Percentiles rank a stretch among this genome's conserved stretches.
Conservation (phyloP, 2,888 invertebrate genomes). For the Eilema sororculum region DNA sequence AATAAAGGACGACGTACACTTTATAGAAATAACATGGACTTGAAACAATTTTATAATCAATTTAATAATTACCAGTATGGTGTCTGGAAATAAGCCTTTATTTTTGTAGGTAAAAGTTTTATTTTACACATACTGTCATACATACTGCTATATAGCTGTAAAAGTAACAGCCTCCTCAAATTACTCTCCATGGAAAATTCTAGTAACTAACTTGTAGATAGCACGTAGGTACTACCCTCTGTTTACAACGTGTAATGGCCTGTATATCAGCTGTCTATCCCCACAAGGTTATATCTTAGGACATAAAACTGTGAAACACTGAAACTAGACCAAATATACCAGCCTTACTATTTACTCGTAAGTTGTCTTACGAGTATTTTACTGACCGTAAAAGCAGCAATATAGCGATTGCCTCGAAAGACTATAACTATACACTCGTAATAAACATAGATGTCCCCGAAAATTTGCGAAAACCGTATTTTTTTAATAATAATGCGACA, state of each 20-base stretch:
- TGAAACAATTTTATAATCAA: background rate
- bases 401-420: too few relatives aligned
- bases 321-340: slow-evolving; percentile 1
- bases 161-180: background rate
- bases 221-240: background rate
- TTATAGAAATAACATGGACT: background rate
- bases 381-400: background rate
- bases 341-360: background rate
- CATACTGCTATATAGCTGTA: background rate
- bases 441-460: too few relatives aligned
- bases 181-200: background rate
- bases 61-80: too few relatives aligned
- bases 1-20: background rate
- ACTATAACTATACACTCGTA: too few relatives aligned
- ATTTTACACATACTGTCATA: background rate
- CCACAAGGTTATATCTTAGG: background rate
- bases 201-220: background rate
- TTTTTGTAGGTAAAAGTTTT: too few relatives aligned
- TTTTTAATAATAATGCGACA: too few relatives aligned
- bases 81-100: too few relatives aligned
- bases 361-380: background rate
- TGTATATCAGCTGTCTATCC: slow-evolving; percentile 1
- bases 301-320: background rate
- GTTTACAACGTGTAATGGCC: background rate
- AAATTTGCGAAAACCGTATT: too few relatives aligned